phyloP scores from a whole-genome alignment of 1,140 invertebrate genomes.

The Bathynomus jamesi region DNA sequence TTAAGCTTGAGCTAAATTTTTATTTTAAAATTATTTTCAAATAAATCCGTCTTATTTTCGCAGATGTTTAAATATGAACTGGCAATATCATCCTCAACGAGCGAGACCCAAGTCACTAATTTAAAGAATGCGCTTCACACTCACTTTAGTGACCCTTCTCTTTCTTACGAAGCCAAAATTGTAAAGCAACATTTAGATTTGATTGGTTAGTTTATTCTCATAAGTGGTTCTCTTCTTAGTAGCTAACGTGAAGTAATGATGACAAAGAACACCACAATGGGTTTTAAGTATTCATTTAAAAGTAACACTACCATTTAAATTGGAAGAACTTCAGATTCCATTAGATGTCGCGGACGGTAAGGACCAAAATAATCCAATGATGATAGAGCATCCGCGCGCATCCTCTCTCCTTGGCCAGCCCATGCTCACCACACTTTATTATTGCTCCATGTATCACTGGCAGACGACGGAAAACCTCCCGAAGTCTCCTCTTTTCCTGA shows the following conservation, averaged over 20 bases:
- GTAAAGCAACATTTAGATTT: slow-evolving; percentile 47
- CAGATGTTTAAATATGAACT: neutral
- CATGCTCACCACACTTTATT: slow-evolving; percentile 45
- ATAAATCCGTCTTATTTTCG: neutral
- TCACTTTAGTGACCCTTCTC: slow-evolving; percentile 6
- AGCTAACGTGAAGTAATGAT: too few species aligned
- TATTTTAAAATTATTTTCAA: neutral
- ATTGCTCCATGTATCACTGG: slow-evolving; percentile 47
- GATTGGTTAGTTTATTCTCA: slow-evolving; percentile 42
- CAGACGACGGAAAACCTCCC: slow-evolving; percentile 39
- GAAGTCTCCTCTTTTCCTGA: slow-evolving; percentile 43
- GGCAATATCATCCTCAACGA: neutral
- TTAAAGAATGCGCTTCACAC: neutral
- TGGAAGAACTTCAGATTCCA: too few species aligned
- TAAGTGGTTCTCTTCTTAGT: slow-evolving; percentile 32
- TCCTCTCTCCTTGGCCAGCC: slow-evolving; percentile 39
- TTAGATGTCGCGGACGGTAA: slow-evolving; percentile 41
- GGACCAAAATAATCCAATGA: slow-evolving; percentile 28
- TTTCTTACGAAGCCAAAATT: slow-evolving; percentile 30
- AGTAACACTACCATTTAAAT: too few species aligned
- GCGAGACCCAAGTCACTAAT: neutral
- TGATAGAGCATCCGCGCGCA: slow-evolving; percentile 21
- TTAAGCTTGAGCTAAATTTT: neutral
- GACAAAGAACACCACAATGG: too few species aligned
- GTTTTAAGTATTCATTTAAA: too few species aligned